A percentile compares a stretch with the other conserved stretches of the same genome.
Conservation (phyloP, 2,797 vertebrate genomes). For the Acipenser ruthenus region DNA sequence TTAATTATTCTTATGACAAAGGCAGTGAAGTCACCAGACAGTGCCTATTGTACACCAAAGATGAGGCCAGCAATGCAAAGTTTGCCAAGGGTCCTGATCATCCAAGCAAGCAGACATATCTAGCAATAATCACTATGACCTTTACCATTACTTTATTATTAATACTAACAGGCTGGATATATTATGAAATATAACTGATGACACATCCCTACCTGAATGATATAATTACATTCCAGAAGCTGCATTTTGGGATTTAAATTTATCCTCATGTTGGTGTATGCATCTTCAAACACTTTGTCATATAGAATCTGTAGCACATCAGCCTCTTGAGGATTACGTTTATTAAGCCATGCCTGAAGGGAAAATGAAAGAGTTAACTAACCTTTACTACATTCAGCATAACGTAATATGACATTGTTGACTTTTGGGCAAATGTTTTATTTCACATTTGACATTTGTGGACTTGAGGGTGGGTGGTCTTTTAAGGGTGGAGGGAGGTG, state of each 20-base stretch:
- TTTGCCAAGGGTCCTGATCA: too few relatives aligned
- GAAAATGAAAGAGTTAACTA: conserved; percentile 19
- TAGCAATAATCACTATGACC: too few relatives aligned
- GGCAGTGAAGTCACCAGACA: too few relatives aligned
- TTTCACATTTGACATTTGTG: too few relatives aligned
- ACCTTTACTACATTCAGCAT: too few relatives aligned
- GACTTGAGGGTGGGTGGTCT: too few relatives aligned
- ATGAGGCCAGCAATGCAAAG: not conserved
- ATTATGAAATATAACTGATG: conserved; percentile 16
- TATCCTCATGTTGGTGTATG: conserved; percentile 58
- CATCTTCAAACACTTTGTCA: conserved; percentile 60
- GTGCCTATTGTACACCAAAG: not conserved
- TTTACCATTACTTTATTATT: too few relatives aligned
- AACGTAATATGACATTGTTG: too few relatives aligned
- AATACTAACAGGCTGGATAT: conserved; percentile 23
- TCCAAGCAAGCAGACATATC: too few relatives aligned
- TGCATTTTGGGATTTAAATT: conserved; percentile 61
- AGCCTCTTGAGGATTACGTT: conserved; percentile 50
- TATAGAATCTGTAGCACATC: conserved; percentile 53
- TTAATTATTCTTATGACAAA: too few relatives aligned
- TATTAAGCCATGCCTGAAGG: conserved; percentile 68
- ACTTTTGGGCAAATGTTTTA: too few relatives aligned
- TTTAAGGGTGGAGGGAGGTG: too few relatives aligned
- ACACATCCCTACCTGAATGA: conserved; percentile 46
- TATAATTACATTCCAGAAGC: conserved; percentile 57